Base-by-base conservation (phyloP, 1,140 invertebrate genomes). In the Drosophila neocordata region DNA sequence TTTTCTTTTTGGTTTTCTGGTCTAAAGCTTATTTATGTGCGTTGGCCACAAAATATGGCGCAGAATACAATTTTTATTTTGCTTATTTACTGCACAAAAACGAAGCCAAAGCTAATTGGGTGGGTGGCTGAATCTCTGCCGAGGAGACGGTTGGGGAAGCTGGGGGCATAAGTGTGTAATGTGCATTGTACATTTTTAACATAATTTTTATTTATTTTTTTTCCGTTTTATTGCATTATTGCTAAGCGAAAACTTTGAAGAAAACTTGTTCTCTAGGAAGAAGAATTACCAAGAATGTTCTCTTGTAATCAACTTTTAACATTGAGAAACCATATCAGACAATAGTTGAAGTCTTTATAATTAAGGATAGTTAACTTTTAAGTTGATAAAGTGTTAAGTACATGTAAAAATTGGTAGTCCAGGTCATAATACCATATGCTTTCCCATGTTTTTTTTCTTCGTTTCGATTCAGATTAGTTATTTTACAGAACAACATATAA, bases 11-110 rank as follows among this genome's bases (percentile, higher is more conserved):
- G 27, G 27, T 81, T 77, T 84, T 59, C 71, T 84, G 76, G 80
- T 77, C 77, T 80, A 81, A 67, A 83, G 82, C 81, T 81, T 85
- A 85, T 85, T 85, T 85, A 85, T 85, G 81, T 85, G 82, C 81
- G 81, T 85, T 85, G 77, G 64, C 82, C 81, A 82, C 77, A 71
- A 87, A 87, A 87, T 85, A 85, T 85, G 77, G 82, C 81, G 77
- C 69, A 85, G 66, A 71, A 77, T 31, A 34, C 53, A 31, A 56
- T 56, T 56, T 53, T 55, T 22, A 18, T 58, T 58, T 73, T 53
- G 59, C 69, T 72, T 72, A 71, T 72, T 72, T 72, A 72, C 69
- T 72, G 69, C 69, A 71, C 68, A 72, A 72, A 48, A 48, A 48
- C 41, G 69, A 44, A 72, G 59, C 41, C 37, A 41, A 66, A 71